Conservation (phyloP, 2,888 invertebrate species). For the Drosophila anomelani region DNA sequence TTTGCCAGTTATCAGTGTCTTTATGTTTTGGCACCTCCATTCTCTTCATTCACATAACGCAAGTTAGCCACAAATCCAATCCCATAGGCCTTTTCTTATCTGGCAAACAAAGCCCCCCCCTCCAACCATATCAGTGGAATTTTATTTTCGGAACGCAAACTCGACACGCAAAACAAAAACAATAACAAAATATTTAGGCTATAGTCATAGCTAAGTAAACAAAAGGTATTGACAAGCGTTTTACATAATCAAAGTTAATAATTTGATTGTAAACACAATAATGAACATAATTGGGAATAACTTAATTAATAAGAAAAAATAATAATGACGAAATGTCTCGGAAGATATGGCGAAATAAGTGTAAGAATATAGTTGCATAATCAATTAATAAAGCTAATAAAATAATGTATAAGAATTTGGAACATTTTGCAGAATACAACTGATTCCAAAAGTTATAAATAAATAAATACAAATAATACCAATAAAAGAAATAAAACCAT, state of each 20-base stretch:
- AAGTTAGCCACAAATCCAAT: constrained; percentile 18
- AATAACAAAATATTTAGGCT: constrained; percentile 6
- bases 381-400: neutral
- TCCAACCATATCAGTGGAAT: constrained; percentile 7
- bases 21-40: constrained; percentile 34
- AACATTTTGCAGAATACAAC: neutral
- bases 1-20: constrained; percentile 8
- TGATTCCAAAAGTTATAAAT: too few relatives aligned
- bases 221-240: constrained; percentile 59
- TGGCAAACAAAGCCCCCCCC: constrained; percentile 25
- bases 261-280: constrained; percentile 6
- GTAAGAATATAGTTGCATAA: neutral
- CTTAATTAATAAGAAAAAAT: neutral
- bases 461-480: too few relatives aligned
- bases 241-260: constrained; percentile 56
- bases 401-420: neutral
- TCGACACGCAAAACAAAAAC: constrained; percentile 4
- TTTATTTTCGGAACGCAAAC: constrained; percentile 23
- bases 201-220: constrained; percentile 5
- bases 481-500: too few relatives aligned
- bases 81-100: constrained; percentile 19
- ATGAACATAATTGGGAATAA: neutral
- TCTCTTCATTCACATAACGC: constrained; percentile 30
- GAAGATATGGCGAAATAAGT: neutral
- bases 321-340: neutral